Evolutionary conservation across 1,140 invertebrate species (phyloP), one percentile per base, ranked within the genome.

Genomic region (Temnothorax curvispinosus): DNA sequence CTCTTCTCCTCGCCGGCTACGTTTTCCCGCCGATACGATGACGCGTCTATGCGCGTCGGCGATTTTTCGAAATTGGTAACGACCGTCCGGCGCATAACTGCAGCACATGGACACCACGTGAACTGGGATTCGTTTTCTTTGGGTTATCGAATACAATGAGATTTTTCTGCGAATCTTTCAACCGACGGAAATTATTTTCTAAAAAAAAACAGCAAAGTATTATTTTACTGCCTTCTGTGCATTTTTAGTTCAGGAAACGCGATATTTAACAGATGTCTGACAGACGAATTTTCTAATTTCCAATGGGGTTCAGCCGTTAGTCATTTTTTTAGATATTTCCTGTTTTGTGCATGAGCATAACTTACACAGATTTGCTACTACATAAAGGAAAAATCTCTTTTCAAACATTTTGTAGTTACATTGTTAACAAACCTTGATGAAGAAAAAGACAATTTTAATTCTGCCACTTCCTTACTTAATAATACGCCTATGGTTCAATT

Each of bases 1-100:
- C 72, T 90, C 87, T 88, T 86, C 88, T 87, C 72, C 62, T 85
- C 86, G 84, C 80, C 44, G 65, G 84, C 84, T 77, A 85, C 76
- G 75, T 77, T 87, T 74, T 62, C 76, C 82, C 75, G 47, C 69
- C 69, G 32, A 80, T 41, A 9, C 67, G 41, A 69, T 32, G 27
- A 21, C 56, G 27, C 62, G 9, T 38, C 3, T 32, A 13, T 38
- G 41, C 1, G 32, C 38, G 21, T 11, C 21, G 47, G 15, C 15
- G 38, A 81, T 81, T 56, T 56, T 56, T 56, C 38, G 13, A 47
- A 65, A 52, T 6, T 7, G 27, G 6, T 21, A 35, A 27, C 27
- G 21, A 27, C 32, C 58, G 11, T 50, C 21, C 44, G n/a, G 3
- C 50, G 52, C 35, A 75, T n/a, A 38, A 44, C n/a, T 18, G 35